Evolutionary conservation across 2,888 invertebrate species (phyloP).

Genomic region (Phyllotreta striolata): DNA sequence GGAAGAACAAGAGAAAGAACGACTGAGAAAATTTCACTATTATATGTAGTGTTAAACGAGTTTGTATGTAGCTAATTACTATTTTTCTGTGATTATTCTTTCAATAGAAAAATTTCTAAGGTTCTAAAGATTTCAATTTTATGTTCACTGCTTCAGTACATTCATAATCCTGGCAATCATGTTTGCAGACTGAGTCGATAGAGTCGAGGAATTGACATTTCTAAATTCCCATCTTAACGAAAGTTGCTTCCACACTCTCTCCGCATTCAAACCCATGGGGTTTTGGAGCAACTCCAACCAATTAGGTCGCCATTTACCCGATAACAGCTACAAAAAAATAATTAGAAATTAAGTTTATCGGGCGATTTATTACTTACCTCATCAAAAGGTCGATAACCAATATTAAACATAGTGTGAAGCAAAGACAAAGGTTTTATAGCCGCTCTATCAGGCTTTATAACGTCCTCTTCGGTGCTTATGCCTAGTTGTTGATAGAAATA

Average conservation of each 20-base stretch:
- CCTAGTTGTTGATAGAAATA: conserved; percentile 71
- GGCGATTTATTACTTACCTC: conserved; percentile 64
- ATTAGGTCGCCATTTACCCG: conserved; percentile 62
- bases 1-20: conserved; percentile 10
- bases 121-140: too few species aligned
- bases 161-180: conserved; percentile 53
- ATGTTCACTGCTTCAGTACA: conserved; percentile 50
- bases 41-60: too few species aligned
- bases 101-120: too few species aligned
- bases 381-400: conserved; percentile 78
- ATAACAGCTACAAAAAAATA: conserved; percentile 59
- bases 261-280: conserved; percentile 62
- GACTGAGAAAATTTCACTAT: neutral
- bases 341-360: conserved; percentile 23
- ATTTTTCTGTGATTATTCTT: too few species aligned
- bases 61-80: too few species aligned
- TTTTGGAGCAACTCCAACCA: conserved; percentile 63
- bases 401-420: conserved; percentile 81
- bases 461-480: conserved; percentile 57
- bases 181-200: conserved; percentile 52
- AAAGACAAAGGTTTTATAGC: conserved; percentile 63
- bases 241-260: conserved; percentile 63
- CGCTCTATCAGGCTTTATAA: conserved; percentile 54
- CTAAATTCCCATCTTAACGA: conserved; percentile 64
- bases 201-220: conserved; percentile 52